Base-by-base conservation (phyloP, 1,140 invertebrate species). In the Leptonema lineaticorne region DNA sequence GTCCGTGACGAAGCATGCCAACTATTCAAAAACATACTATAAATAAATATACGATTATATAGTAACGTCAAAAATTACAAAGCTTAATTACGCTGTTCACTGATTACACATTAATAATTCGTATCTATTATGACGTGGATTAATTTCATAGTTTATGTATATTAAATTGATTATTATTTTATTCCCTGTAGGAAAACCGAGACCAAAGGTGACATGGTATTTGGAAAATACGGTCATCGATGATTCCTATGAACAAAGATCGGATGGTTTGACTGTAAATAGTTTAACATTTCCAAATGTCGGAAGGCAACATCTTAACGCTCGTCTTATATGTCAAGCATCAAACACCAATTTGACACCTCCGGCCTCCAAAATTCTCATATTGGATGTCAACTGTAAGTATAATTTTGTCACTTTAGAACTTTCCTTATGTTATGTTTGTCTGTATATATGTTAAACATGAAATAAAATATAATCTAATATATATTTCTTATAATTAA, bases 351-450 rank as follows among this genome's bases (percentile, higher is more conserved):
- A 93, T 78, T 79, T 94, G 67, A 88, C 88, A 5, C 83, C 85
- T 22, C 91, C 93, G 0, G 84, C 88, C 66, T 87, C 87, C 45
- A 89, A 88, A 77, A 84, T 89, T 27, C 87, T 93, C 69, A 89
- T 92, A 59, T 83, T 95, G 74, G 90, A 95, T 78, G 86, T 95
- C 71, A 93, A 94, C 81, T 84, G 93, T 95, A 83, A 93, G 93
- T 92, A 74, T 63, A 18, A 56, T n/a, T n/a, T n/a, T n/a, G n/a
- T n/a, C n/a, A n/a, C n/a, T n/a, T n/a, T n/a, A n/a, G n/a, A n/a
- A n/a, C n/a, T n/a, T n/a, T n/a, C n/a, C n/a, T n/a, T n/a, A n/a
- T n/a, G n/a, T n/a, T n/a, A n/a, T n/a, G n/a, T n/a, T n/a, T n/a
- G n/a, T n/a, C n/a, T n/a, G n/a, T n/a, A n/a, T n/a, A n/a, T n/a